Conservation (phyloP, 1,140 invertebrate species). For the Diachasmimorpha longicaudata region DNA sequence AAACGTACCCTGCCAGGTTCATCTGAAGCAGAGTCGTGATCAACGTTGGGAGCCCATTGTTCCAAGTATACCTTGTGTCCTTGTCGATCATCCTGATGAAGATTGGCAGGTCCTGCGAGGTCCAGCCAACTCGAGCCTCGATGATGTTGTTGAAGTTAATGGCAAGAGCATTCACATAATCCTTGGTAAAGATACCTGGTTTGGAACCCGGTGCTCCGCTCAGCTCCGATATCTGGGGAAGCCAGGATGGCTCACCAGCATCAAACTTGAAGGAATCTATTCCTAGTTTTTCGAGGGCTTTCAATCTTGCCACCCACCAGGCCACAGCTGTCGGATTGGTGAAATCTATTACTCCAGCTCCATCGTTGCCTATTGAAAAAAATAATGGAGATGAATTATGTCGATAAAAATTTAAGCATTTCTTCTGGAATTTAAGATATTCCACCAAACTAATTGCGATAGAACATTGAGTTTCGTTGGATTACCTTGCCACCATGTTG, state of each 20-base stretch:
- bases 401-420: too few species aligned
- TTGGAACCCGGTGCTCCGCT: conserved; percentile 60
- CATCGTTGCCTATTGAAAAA: conserved; percentile 47
- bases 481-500: conserved; percentile 85
- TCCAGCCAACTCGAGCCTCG: conserved; percentile 74
- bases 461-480: too few species aligned
- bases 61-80: conserved; percentile 78
- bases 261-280: conserved; percentile 94
- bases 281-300: conserved; percentile 65
- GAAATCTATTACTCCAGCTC: conserved; percentile 75
- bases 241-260: conserved; percentile 79
- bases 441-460: too few species aligned
- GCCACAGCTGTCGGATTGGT: conserved; percentile 74
- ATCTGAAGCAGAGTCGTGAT: conserved; percentile 81
- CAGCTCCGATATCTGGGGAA: conserved; percentile 64
- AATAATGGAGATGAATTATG: neutral
- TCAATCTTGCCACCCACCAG: conserved; percentile 77
- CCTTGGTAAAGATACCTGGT: conserved; percentile 69
- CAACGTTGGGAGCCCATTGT: conserved; percentile 80
- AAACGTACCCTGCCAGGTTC: conserved; percentile 84
- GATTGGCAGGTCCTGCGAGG: conserved; percentile 78
- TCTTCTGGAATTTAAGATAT: too few species aligned
- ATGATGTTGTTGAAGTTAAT: conserved; percentile 70
- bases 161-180: conserved; percentile 71
- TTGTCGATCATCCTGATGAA: conserved; percentile 91